phyloP scores from a whole-genome alignment of 2,888 invertebrate genomes.

The Petrophora chlorosata region DNA sequence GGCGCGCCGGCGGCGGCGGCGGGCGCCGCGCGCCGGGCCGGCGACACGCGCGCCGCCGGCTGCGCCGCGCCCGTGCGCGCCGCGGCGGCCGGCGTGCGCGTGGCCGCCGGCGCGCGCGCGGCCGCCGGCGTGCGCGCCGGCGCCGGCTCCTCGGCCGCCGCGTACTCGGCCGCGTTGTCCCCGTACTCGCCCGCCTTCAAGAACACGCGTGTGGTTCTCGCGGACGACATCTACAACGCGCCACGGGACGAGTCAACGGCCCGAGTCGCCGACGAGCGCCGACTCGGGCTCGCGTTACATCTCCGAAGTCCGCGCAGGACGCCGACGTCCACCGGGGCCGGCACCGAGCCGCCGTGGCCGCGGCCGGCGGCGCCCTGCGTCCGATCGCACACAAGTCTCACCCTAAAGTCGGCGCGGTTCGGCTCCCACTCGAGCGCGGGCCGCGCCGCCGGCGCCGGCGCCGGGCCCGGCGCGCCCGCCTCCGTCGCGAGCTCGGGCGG shows the following conservation, averaged over 20 bases:
- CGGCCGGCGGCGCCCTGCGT: background rate
- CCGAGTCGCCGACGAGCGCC: background rate
- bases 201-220: conserved; percentile 46
- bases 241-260: conserved; percentile 18
- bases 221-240: conserved; percentile 41
- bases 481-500: conserved; percentile 1
- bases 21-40: background rate
- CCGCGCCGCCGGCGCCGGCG: conserved; percentile 7
- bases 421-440: conserved; percentile 58
- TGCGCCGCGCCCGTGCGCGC: background rate
- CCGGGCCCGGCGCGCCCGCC: background rate
- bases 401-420: conserved; percentile 69
- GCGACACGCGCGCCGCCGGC: background rate
- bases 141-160: conserved; percentile 40
- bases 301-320: background rate
- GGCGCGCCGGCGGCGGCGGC: background rate
- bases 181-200: conserved; percentile 73
- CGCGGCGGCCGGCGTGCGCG: conserved; percentile 1
- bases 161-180: conserved; percentile 67
- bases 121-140: conserved; percentile 12
- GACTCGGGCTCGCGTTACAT: background rate
- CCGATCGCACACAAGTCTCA: conserved; percentile 29
- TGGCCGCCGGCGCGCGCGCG: conserved; percentile 9
- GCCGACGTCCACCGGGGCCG: background rate
- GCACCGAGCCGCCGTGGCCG: too few relatives aligned